phyloP scores from a whole-genome alignment of 2,797 vertebrate species.

The Melanotaenia trifasciata region DNA sequence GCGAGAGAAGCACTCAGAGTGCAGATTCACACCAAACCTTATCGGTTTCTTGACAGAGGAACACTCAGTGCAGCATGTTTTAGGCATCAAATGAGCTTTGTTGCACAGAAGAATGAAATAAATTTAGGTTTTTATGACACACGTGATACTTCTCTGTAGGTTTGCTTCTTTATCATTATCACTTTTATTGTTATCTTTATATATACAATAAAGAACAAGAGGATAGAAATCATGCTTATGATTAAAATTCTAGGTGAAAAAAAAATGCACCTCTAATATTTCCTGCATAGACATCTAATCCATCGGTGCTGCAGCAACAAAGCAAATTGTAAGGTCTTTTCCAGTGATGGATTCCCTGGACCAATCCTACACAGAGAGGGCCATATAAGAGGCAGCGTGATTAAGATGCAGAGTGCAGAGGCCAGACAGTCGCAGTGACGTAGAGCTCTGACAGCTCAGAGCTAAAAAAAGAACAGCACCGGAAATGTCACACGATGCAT shows the following conservation, averaged over 20 bases:
- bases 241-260: background rate
- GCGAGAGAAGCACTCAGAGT: background rate
- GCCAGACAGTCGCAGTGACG: constrained; percentile 66
- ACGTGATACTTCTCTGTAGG: background rate
- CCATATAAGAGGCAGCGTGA: constrained; percentile 26
- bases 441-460: constrained; percentile 42
- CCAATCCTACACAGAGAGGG: constrained; percentile 7
- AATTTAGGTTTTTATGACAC: background rate
- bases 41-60: background rate
- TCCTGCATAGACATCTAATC: background rate
- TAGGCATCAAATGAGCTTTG: background rate
- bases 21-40: background rate
- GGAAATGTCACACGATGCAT: constrained; percentile 66
- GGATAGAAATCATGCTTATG: background rate
- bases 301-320: background rate
- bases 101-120: background rate
- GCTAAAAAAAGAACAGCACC: constrained; percentile 67
- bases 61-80: background rate
- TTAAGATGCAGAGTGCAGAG: constrained; percentile 67
- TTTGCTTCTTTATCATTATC: background rate
- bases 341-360: constrained; percentile 3
- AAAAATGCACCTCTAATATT: background rate
- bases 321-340: background rate
- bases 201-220: background rate
- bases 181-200: background rate